Conservation (phyloP, 2,888 invertebrate species). For the Eudemis profundana region DNA sequence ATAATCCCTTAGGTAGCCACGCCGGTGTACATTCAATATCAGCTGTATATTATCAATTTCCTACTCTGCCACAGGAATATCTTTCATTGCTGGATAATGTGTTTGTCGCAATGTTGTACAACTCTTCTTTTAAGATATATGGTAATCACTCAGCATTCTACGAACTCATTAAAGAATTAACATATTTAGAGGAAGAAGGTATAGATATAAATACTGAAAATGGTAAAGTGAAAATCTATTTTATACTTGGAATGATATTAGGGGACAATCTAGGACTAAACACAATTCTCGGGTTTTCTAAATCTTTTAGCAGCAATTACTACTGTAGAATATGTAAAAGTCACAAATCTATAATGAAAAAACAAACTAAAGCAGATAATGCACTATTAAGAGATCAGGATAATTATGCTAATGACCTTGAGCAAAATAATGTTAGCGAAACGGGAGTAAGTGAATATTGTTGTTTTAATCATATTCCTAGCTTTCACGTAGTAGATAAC, state of each 20-base stretch:
- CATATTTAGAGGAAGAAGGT: background rate
- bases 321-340: conserved; percentile 31
- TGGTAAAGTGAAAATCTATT: background rate
- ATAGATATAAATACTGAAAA: background rate
- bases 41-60: conserved; percentile 21
- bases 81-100: conserved; percentile 18
- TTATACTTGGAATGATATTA: conserved; percentile 7
- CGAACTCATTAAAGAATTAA: background rate
- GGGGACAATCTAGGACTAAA: conserved; percentile 15
- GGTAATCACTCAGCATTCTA: conserved; percentile 1
- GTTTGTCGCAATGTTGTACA: conserved; percentile 10
- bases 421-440: background rate
- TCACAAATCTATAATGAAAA: conserved; percentile 16
- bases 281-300: conserved; percentile 5
- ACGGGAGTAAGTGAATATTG: conserved; percentile 12
- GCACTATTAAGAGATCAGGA: too few species aligned
- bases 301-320: conserved; percentile 19
- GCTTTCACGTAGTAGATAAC: conserved; percentile 4
- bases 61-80: conserved; percentile 7
- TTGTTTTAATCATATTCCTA: conserved; percentile 2
- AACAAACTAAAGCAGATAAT: too few species aligned
- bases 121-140: background rate
- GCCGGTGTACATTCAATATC: conserved; percentile 20
- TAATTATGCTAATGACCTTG: too few species aligned
- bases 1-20: conserved; percentile 25